A percentile compares a stretch with the other conserved stretches of the same genome.
Evolutionary conservation across 2,888 invertebrate species (phyloP).

Genomic region (Chalcosyrphus nemorum): DNA sequence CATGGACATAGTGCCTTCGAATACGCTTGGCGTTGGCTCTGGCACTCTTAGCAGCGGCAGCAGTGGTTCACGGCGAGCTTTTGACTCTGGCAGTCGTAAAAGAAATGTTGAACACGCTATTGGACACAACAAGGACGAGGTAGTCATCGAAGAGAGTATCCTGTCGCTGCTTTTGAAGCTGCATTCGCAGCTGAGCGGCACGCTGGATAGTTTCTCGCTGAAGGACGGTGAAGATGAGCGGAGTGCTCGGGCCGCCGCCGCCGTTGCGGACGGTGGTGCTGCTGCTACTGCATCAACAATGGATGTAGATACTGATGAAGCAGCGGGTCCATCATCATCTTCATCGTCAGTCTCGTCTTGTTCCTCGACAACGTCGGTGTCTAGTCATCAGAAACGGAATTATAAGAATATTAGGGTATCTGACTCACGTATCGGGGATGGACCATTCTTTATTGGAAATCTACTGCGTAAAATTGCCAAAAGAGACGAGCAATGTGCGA

Average conservation of each 20-base stretch:
- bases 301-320: constrained; percentile 80
- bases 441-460: constrained; percentile 92
- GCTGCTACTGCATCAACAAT: constrained; percentile 74
- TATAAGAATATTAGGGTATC: constrained; percentile 78
- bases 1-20: constrained; percentile 83
- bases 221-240: constrained; percentile 81
- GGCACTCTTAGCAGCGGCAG: constrained; percentile 72
- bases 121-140: constrained; percentile 82
- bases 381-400: constrained; percentile 66
- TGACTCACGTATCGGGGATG: constrained; percentile 88
- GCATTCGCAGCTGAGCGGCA: constrained; percentile 93
- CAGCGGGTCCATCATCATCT: constrained; percentile 78
- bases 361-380: constrained; percentile 57
- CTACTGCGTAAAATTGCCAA: constrained; percentile 89
- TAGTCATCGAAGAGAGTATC: constrained; percentile 92
- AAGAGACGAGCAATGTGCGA: constrained; percentile 87
- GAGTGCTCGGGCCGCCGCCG: too few species aligned
- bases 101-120: constrained; percentile 81
- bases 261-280: constrained; percentile 21
- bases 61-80: constrained; percentile 75
- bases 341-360: constrained; percentile 46
- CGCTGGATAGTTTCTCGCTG: constrained; percentile 90
- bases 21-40: constrained; percentile 75
- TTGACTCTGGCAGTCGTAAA: constrained; percentile 78
- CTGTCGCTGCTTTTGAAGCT: constrained; percentile 93